A percentile compares a stretch with the other conserved stretches of the same genome.
phyloP scores from a whole-genome alignment of 2,113 vertebrate species.

The Odobenus rosmarus region DNA sequence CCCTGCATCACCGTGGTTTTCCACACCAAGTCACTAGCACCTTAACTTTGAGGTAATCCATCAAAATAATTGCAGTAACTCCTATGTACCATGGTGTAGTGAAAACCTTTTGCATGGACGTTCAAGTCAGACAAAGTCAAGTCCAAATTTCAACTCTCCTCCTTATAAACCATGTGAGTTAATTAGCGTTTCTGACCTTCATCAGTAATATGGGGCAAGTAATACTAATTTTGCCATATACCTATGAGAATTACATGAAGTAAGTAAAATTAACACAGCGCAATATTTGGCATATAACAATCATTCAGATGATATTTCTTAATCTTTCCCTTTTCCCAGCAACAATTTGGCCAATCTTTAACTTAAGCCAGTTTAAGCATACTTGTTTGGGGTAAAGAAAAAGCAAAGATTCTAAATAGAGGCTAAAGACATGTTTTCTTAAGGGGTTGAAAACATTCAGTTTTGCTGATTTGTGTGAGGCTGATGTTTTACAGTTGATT shows the following conservation, averaged over 20 bases:
- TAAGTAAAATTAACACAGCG: background rate
- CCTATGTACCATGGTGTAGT: background rate
- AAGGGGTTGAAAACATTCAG: background rate
- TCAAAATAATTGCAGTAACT: background rate
- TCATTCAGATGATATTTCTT: background rate
- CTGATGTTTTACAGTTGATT: slow-evolving; percentile 13
- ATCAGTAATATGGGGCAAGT: background rate
- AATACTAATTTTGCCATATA: background rate
- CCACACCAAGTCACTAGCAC: background rate
- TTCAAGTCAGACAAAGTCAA: background rate
- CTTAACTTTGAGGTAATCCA: background rate
- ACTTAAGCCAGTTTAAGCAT: background rate
- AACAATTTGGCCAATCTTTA: background rate
- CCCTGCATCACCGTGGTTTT: background rate
- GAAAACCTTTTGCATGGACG: background rate
- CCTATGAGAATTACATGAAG: background rate
- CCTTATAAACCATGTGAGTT: background rate
- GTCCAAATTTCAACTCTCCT: background rate
- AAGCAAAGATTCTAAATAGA: background rate
- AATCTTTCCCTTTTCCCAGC: background rate
- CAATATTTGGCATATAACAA: background rate
- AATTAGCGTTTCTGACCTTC: background rate
- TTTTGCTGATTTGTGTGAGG: background rate
- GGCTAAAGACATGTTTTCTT: background rate
- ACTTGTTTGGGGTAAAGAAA: slow-evolving; percentile 5